phyloP scores from a whole-genome alignment of 2,113 vertebrate species.

The Thalassarche chlororhynchos region DNA sequence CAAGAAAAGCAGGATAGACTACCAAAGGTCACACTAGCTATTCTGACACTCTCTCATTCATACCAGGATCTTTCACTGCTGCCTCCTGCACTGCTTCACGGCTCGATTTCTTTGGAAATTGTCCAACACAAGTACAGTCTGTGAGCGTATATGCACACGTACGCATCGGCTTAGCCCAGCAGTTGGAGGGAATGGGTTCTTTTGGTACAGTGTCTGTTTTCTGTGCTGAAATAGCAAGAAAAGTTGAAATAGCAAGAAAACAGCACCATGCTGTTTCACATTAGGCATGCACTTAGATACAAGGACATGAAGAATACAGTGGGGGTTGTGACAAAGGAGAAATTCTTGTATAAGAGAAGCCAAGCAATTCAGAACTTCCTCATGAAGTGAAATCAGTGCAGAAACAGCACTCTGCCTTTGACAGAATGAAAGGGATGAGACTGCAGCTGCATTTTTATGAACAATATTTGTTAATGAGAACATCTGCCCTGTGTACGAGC shows the following conservation, averaged over 20 bases:
- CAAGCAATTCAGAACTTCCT: neutral
- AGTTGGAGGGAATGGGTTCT: neutral
- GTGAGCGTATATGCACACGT: accelerated
- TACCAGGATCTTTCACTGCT: neutral
- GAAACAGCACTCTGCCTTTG: neutral
- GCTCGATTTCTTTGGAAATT: neutral
- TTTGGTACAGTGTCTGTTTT: neutral
- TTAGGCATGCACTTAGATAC: neutral
- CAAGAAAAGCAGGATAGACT: neutral
- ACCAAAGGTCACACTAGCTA: neutral
- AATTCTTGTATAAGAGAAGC: neutral
- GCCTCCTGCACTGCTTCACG: neutral
- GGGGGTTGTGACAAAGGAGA: neutral
- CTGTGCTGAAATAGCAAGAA: neutral
- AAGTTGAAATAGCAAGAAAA: neutral
- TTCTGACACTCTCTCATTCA: neutral
- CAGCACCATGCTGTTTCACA: neutral
- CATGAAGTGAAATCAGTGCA: neutral
- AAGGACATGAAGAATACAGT: neutral
- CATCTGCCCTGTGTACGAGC: neutral
- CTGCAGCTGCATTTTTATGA: neutral
- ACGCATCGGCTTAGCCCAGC: neutral
- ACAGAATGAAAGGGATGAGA: neutral
- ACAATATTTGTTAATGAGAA: neutral
- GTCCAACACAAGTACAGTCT: neutral